Percentiles rank a stretch among this genome's conserved stretches.
Evolutionary conservation across 2,113 vertebrate species (phyloP).

Genomic region (Carassius carassius): DNA sequence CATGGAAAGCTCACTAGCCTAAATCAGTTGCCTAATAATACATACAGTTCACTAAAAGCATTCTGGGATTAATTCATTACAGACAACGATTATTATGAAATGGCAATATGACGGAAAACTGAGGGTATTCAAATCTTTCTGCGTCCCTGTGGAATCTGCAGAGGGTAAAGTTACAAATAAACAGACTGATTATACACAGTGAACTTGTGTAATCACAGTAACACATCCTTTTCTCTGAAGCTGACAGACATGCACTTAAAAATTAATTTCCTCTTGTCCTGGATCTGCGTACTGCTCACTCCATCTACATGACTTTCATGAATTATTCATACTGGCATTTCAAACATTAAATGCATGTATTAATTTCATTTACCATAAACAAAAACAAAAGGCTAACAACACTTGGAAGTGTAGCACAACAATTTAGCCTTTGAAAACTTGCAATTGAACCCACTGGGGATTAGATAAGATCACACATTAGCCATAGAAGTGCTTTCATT

Average conservation of each 20-base stretch:
- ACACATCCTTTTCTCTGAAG: slow-evolving; percentile 68
- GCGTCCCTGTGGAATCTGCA: not conserved
- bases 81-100: slow-evolving; percentile 7
- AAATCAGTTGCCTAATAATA: not conserved
- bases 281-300: slow-evolving; percentile 78
- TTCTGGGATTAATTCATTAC: slow-evolving; percentile 30
- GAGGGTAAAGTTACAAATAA: slow-evolving; percentile 61
- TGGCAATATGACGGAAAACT: not conserved
- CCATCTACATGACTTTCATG: slow-evolving; percentile 68
- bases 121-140: slow-evolving; percentile 1
- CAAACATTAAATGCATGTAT: slow-evolving; percentile 79
- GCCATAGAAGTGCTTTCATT: not conserved
- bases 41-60: slow-evolving; percentile 1
- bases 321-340: slow-evolving; percentile 75
- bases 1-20: not conserved
- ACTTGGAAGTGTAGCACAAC: slow-evolving; percentile 61
- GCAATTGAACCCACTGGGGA: slow-evolving; percentile 56
- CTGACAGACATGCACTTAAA: slow-evolving; percentile 69
- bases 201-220: slow-evolving; percentile 66
- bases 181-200: slow-evolving; percentile 66
- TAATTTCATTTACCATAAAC: slow-evolving; percentile 77
- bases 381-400: slow-evolving; percentile 76
- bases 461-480: slow-evolving; percentile 42
- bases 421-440: slow-evolving; percentile 60
- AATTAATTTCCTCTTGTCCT: slow-evolving; percentile 77